Evolutionary conservation across 2,888 invertebrate genomes (phyloP).

Genomic region (Phytoseiulus persimilis): DNA sequence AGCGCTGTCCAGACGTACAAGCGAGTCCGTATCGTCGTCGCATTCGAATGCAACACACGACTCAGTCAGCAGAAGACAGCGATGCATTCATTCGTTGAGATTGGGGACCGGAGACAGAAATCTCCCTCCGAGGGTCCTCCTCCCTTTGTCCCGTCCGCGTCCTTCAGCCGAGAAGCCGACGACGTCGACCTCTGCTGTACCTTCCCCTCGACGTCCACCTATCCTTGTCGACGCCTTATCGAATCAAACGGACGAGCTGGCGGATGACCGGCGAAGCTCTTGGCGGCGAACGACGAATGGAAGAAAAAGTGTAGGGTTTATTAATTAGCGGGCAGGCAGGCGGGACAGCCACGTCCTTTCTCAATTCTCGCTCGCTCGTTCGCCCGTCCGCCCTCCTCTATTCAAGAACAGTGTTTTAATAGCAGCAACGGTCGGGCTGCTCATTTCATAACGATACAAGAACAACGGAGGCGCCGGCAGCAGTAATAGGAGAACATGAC

Average conservation of each 20-base stretch:
- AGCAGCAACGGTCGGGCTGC: not conserved
- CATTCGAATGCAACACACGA: not conserved
- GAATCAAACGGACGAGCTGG: not conserved
- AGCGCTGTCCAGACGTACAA: not conserved
- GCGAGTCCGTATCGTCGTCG: not conserved
- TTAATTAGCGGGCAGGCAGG: constrained; percentile 8
- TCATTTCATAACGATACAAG: not conserved
- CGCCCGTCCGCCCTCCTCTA: constrained; percentile 7
- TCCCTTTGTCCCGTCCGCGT: not conserved
- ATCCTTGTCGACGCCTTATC: not conserved
- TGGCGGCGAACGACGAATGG: not conserved
- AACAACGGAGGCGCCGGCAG: not conserved
- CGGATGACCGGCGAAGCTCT: not conserved
- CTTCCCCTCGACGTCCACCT: too few relatives aligned
- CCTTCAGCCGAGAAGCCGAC: too few relatives aligned
- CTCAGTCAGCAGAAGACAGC: not conserved
- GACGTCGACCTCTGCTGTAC: not conserved
- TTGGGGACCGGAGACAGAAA: not conserved
- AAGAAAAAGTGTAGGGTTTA: constrained; percentile 33
- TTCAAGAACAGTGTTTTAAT: not conserved
- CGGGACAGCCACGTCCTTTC: constrained; percentile 9
- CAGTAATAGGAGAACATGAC: not conserved
- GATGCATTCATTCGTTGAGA: not conserved
- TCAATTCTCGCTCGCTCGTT: not conserved
- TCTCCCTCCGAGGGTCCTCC: not conserved